These are phyloP conservation scores for Caracal caracal DNA, from an alignment of 2,113 vertebrate species.

Conservation along the genomic window DNA sequence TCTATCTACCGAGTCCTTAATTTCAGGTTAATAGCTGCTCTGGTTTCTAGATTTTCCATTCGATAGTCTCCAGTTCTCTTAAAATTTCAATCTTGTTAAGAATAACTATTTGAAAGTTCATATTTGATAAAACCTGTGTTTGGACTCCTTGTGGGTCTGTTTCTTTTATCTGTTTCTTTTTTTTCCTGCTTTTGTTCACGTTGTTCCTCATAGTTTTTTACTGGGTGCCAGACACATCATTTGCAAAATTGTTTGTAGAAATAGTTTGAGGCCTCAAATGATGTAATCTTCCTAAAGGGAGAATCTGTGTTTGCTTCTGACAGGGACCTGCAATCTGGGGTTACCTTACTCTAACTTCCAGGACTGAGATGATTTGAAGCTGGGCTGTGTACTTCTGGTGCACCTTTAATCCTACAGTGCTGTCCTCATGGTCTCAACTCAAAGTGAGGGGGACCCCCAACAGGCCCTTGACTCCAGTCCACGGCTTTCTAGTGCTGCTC, in stretches of 20 bases:
- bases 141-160: background rate
- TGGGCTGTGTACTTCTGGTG: background rate
- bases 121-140: background rate
- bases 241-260: conserved; percentile 2
- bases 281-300: background rate
- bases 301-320: background rate
- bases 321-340: background rate
- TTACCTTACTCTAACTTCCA: background rate
- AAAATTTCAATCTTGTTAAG: conserved; percentile 6
- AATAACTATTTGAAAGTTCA: conserved; percentile 29
- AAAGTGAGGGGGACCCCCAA: background rate
- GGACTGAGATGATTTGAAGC: background rate
- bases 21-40: conserved; percentile 22
- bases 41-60: conserved; percentile 20
- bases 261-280: conserved; percentile 22
- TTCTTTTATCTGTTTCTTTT: background rate
- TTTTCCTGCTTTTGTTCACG: background rate
- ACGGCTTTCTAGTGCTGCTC: background rate
- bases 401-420: background rate
- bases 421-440: background rate
- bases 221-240: background rate
- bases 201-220: conserved; percentile 7
- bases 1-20: background rate
- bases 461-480: background rate
- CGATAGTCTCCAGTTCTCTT: background rate